Percentiles rank a stretch among this genome's conserved stretches.
Evolutionary conservation across 2,797 vertebrate species (phyloP).

Genomic region (Sebastes alutus): DNA sequence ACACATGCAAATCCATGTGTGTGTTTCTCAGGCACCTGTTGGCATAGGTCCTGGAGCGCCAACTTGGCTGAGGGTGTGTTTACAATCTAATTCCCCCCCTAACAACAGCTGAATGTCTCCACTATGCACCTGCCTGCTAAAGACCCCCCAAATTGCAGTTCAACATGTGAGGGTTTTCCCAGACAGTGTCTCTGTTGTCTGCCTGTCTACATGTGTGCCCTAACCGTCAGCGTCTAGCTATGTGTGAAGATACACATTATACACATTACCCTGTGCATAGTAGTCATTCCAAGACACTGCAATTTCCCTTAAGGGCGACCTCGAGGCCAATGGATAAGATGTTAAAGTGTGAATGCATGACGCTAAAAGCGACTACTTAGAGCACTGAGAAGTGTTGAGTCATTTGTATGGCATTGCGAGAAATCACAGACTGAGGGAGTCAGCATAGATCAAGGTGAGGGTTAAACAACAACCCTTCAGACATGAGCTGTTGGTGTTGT

Average conservation of each 20-base stretch:
- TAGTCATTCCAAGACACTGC: conserved; percentile 32
- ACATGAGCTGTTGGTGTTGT: not conserved
- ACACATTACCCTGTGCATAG: conserved; percentile 11
- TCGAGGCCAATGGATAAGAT: conserved; percentile 39
- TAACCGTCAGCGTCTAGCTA: conserved; percentile 16
- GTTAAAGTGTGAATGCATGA: not conserved
- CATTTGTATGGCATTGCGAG: conserved; percentile 23
- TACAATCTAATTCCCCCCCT: conserved; percentile 48
- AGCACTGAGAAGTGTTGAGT: conserved; percentile 31
- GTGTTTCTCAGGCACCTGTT: conserved; percentile 72
- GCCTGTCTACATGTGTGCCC: not conserved
- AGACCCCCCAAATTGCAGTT: conserved; percentile 63
- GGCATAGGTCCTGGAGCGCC: conserved; percentile 52
- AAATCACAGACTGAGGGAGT: not conserved
- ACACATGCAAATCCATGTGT: conserved; percentile 47
- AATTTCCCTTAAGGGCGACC: conserved; percentile 10
- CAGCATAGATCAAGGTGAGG: not conserved
- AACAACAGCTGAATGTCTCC: conserved; percentile 73
- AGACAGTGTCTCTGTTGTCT: conserved; percentile 3
- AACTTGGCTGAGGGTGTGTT: conserved; percentile 74
- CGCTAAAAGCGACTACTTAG: not conserved
- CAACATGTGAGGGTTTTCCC: conserved; percentile 15
- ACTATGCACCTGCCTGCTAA: conserved; percentile 32
- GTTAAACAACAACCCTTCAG: not conserved
- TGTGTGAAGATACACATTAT: conserved; percentile 17